A percentile compares a stretch with the other conserved stretches of the same genome.
Conservation (phyloP, 2,888 invertebrate genomes). For the Campoletis raptor region DNA sequence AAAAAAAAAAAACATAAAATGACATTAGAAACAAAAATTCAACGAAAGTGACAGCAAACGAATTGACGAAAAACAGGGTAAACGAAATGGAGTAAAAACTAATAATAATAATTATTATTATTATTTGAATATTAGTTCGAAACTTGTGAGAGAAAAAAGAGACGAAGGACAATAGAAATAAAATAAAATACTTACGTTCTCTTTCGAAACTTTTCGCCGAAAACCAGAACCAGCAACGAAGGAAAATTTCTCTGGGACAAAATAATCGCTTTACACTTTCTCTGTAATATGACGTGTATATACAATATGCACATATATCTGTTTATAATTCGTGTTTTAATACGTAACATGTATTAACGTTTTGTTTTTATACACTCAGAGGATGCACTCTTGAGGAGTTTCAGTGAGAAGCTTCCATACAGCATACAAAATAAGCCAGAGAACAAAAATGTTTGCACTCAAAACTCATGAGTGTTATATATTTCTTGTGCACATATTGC, state of each 20-base stretch:
- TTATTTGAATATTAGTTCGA: not conserved
- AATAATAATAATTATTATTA: no score
- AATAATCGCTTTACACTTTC: conserved; percentile 34
- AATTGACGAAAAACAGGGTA: no score
- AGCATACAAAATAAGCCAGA: not conserved
- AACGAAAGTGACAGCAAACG: not conserved
- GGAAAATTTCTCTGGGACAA: conserved; percentile 10
- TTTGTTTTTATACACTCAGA: conserved; percentile 39
- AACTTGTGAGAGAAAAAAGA: not conserved
- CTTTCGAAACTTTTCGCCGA: not conserved
- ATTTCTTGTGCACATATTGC: not conserved
- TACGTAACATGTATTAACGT: conserved; percentile 36
- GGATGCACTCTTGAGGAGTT: conserved; percentile 1
- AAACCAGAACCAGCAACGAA: not conserved
- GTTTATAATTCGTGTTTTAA: conserved; percentile 22
- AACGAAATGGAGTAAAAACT: not conserved
- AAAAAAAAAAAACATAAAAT: not conserved
- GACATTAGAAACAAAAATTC: not conserved
- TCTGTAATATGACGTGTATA: not conserved
- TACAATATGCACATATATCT: not conserved
- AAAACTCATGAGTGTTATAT: conserved; percentile 10
- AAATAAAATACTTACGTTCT: not conserved
- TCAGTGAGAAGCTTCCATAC: not conserved
- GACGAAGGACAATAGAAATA: not conserved
- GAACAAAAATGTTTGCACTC: not conserved